Percentiles rank a stretch among this genome's conserved stretches.
Conservation (phyloP, 92 coral and sea anemone genomes). For the Siderastrea radians region DNA sequence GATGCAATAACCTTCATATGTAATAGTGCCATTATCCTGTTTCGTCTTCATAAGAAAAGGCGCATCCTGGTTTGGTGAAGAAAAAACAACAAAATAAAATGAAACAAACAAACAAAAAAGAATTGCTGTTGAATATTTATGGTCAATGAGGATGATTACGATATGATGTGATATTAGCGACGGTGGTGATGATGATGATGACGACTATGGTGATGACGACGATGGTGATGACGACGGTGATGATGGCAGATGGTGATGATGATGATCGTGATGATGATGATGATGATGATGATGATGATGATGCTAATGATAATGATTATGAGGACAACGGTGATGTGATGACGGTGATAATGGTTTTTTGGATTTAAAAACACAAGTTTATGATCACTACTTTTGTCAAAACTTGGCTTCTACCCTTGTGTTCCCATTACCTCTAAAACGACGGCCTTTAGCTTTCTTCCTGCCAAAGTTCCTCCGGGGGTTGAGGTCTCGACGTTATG, state of each 20-base stretch:
- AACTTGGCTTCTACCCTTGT: no score
- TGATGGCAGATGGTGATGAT: background rate
- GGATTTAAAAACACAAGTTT: no score
- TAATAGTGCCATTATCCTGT: no score
- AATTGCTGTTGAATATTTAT: no score
- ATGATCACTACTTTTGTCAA: no score
- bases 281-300: constrained; percentile 4
- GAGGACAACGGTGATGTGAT: no score
- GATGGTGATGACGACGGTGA: background rate
- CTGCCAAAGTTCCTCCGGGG: constrained; percentile 13
- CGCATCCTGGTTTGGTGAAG: constrained; percentile 6
- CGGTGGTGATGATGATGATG: no score
- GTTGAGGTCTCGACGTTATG: background rate
- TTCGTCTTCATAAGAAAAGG: background rate
- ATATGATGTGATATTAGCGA: no score
- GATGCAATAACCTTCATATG: no score
- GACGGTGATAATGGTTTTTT: no score
- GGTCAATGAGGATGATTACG: background rate
- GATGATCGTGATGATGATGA: constrained; percentile 9
- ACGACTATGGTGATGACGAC: background rate
- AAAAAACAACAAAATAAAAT: background rate
- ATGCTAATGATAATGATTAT: no score
- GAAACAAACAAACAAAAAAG: no score
- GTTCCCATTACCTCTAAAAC: constrained; percentile 7
- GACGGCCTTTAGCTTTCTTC: constrained; percentile 32